phyloP scores from a whole-genome alignment of 2,888 invertebrate species.

The Rotaria socialis region DNA sequence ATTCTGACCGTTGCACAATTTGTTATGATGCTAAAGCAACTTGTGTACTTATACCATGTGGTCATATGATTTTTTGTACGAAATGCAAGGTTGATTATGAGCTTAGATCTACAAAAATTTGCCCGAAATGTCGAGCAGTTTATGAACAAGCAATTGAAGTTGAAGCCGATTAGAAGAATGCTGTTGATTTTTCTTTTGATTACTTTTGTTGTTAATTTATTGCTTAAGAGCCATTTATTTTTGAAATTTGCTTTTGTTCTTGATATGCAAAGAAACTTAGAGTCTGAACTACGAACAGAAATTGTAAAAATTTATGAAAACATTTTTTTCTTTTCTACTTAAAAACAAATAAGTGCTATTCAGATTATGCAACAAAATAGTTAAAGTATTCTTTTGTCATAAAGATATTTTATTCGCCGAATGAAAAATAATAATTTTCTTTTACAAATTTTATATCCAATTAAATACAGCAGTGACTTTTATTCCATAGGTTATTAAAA shows the following conservation, averaged over 20 bases:
- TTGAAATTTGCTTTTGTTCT: background rate
- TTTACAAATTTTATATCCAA: no score
- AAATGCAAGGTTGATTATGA: background rate
- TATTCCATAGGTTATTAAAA: no score
- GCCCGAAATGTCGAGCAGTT: background rate
- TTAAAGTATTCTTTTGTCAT: no score
- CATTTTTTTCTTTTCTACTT: no score
- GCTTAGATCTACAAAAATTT: background rate
- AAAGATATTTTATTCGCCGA: no score
- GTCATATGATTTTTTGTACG: background rate
- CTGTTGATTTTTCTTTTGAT: background rate
- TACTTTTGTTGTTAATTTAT: background rate
- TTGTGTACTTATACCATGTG: conserved; percentile 27
- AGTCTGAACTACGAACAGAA: no score
- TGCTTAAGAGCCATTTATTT: background rate
- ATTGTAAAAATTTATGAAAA: no score
- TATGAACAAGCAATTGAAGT: background rate
- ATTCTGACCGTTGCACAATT: background rate
- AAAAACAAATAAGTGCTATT: no score
- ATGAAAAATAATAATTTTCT: no score
- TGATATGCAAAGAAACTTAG: no score
- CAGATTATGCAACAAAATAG: no score
- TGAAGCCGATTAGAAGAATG: background rate
- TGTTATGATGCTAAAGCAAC: conserved; percentile 11
- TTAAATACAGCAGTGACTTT: no score